A percentile compares a stretch with the other conserved stretches of the same genome.
Conservation (phyloP, 2,888 invertebrate species). For the Adela reaumurella region DNA sequence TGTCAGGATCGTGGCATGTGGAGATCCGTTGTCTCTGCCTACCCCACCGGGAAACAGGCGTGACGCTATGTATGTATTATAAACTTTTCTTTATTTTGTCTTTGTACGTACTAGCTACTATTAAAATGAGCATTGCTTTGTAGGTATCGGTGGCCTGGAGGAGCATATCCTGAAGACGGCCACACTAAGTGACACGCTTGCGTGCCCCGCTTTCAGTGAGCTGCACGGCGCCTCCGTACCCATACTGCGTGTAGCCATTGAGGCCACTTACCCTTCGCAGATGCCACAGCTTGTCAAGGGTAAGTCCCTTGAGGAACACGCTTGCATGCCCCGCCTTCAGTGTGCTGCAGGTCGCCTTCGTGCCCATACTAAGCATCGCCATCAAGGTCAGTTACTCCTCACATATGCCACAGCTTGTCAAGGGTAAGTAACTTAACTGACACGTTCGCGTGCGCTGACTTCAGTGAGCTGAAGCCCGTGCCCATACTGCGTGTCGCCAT, state of each 20-base stretch:
- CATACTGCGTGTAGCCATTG: conserved; percentile 90
- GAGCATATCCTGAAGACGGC: conserved; percentile 84
- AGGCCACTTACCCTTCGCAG: conserved; percentile 78
- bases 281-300: conserved; percentile 68
- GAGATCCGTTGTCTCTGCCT: too few relatives aligned
- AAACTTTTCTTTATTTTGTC: neutral
- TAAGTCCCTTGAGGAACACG: conserved; percentile 61
- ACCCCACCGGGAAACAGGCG: too few relatives aligned
- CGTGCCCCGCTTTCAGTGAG: conserved; percentile 86
- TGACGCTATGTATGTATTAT: too few relatives aligned
- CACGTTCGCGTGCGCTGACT: too few relatives aligned
- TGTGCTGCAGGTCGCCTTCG: conserved; percentile 70
- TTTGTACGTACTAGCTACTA: neutral
- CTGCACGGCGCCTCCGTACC: conserved; percentile 74
- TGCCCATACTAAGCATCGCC: conserved; percentile 91
- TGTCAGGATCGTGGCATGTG: too few relatives aligned
- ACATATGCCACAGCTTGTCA: conserved; percentile 70
- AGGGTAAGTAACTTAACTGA: too few relatives aligned
- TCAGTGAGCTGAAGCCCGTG: conserved; percentile 69
- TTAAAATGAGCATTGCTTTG: conserved; percentile 11
- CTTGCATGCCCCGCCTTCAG: conserved; percentile 84
- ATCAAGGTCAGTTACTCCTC: conserved; percentile 80
- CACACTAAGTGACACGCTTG: conserved; percentile 76
- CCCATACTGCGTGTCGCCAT: conserved; percentile 94
- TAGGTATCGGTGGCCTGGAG: conserved; percentile 82